Evolutionary conservation across 2,113 vertebrate species (phyloP).

Genomic region (Colistium nudipinnis): DNA sequence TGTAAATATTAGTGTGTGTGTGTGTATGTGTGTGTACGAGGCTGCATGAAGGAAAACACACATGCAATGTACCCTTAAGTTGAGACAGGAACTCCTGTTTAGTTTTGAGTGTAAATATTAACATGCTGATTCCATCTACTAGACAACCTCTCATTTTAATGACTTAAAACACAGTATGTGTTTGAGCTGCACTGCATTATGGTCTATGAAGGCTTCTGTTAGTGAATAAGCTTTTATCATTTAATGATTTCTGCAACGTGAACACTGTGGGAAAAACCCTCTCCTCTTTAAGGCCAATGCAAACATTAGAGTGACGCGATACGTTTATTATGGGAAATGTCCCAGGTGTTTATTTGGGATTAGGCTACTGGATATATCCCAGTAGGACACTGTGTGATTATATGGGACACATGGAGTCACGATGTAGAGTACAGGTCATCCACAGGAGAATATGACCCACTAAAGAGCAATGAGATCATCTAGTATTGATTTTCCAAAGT

Average conservation of each 20-base stretch:
- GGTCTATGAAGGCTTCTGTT: neutral
- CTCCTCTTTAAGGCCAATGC: neutral
- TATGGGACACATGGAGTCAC: conserved; percentile 12
- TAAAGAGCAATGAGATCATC: conserved; percentile 71
- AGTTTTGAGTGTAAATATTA: neutral
- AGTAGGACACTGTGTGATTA: neutral
- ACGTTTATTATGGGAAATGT: neutral
- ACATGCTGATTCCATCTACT: too few species aligned
- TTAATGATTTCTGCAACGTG: too few species aligned
- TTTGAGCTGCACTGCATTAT: neutral
- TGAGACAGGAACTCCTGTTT: too few species aligned
- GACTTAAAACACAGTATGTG: neutral
- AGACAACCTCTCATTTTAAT: neutral
- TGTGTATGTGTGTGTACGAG: neutral
- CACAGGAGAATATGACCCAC: conserved; percentile 46
- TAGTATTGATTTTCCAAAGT: conserved; percentile 70
- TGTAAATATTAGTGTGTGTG: neutral
- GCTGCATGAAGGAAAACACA: conserved; percentile 12
- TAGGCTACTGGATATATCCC: neutral
- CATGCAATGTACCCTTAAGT: too few species aligned
- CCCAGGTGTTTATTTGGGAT: neutral
- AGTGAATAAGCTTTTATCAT: neutral
- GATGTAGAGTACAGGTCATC: conserved; percentile 26
- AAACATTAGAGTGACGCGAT: neutral
- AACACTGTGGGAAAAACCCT: too few species aligned